Conservation (phyloP, 1,140 invertebrate genomes). For the Saccostrea echinata region DNA sequence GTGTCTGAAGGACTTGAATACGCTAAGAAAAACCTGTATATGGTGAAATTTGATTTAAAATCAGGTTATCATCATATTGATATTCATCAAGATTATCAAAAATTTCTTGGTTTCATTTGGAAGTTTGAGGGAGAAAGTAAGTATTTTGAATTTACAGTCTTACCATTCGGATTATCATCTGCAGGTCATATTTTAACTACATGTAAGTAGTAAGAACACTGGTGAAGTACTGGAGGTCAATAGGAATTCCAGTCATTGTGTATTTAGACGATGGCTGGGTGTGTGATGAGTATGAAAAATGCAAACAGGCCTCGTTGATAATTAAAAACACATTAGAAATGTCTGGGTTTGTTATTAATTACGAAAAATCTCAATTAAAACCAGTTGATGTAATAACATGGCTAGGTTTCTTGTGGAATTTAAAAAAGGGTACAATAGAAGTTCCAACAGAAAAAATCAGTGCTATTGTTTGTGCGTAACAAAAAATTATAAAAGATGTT, state of each 20-base stretch:
- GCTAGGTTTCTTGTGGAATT: constrained; percentile 47
- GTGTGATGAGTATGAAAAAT: neutral
- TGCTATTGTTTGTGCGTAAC: neutral
- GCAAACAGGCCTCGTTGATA: neutral
- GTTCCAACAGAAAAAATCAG: neutral
- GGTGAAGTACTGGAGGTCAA: constrained; percentile 46
- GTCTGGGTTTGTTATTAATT: constrained; percentile 35
- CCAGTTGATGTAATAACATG: constrained; percentile 17
- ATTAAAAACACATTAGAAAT: neutral
- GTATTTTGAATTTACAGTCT: constrained; percentile 44
- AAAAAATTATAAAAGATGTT: neutral
- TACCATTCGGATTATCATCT: constrained; percentile 41
- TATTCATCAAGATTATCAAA: constrained; percentile 40
- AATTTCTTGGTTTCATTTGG: constrained; percentile 44
- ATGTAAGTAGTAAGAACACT: constrained; percentile 16
- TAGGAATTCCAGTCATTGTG: constrained; percentile 29
- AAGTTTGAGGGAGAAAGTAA: neutral
- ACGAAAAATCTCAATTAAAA: constrained; percentile 32
- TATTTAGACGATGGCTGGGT: constrained; percentile 38
- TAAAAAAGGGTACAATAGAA: neutral
- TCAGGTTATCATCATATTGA: constrained; percentile 44
- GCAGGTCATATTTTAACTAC: constrained; percentile 46
- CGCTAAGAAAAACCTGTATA: constrained; percentile 25
- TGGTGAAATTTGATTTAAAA: constrained; percentile 47
- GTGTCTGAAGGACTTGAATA: neutral